Evolutionary conservation across 2,888 invertebrate species (phyloP), one percentile per base, ranked within the genome.

Genomic region (Limenitis arthemis): DNA sequence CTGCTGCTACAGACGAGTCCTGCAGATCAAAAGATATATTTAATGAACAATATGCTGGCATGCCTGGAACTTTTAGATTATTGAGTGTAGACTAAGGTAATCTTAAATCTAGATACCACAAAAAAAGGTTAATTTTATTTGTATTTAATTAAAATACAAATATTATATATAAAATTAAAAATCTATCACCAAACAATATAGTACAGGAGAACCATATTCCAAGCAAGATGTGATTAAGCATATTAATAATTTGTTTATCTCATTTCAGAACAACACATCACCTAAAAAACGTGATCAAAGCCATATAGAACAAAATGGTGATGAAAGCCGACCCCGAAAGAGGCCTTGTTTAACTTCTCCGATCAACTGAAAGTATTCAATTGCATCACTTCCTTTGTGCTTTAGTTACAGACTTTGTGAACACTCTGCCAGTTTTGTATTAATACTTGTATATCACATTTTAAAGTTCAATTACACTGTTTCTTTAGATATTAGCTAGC

Each of bases 251-350:
- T 42, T 51, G 44, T 43, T 20, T 34, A 20, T 33, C 52, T 49
- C 34, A 44, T 50, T 46, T 54, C 74, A 87, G 87, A 74, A 85
- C 57, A 79, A 89, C 81, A 87, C 79, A 56, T 87, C 89, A 36
- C 89, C 89, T 60, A 90, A 89, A 68, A 90, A 90, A 73, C 81
- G 90, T 57, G 90, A 90, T 56, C 83, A 84, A 57, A 88, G 81
- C 63, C 81, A 80, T 57, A 68, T 83, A 50, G 85, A 85, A 58
- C 87, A 87, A 60, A 89, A 89, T 53, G 89, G 90, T 34, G 85
- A 87, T n/a, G 86, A 88, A 34, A 81, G 76, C 46, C 73, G 87
- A 60, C 88, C 88, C 8, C 88, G 88, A 68, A 90, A 90, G 72
- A 87, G 89, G 78, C 89, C 89, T 40, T 88, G 90, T 63, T 73